Evolutionary conservation across 2,113 vertebrate genomes (phyloP).

Genomic region (Spermophilus dauricus): DNA sequence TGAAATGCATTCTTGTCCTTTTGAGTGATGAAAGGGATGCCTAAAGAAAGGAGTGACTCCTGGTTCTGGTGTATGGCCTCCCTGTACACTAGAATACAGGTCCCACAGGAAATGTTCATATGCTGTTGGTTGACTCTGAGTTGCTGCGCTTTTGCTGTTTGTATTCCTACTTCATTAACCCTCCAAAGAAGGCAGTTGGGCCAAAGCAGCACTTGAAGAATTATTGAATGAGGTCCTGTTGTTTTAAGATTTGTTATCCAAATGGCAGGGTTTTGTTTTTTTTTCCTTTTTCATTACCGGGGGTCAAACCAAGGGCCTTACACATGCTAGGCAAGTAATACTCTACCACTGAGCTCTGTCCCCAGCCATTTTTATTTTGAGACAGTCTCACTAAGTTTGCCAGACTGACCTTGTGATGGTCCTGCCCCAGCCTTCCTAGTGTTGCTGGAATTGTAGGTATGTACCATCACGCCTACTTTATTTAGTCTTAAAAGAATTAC

Average conservation of each 20-base stretch:
- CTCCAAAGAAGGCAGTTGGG: background rate
- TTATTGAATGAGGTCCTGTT: background rate
- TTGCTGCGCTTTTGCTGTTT: background rate
- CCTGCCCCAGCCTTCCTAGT: background rate
- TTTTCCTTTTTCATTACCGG: background rate
- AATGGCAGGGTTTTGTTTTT: background rate
- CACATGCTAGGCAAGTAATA: no score
- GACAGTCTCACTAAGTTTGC: background rate
- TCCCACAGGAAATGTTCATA: background rate
- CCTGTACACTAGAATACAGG: no score
- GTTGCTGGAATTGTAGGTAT: background rate
- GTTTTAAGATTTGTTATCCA: background rate
- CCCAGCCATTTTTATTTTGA: no score
- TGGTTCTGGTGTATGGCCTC: background rate
- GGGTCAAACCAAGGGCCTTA: background rate
- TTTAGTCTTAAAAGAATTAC: background rate
- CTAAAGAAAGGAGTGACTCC: background rate
- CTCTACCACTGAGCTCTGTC: no score
- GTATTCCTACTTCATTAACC: background rate
- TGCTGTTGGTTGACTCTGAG: background rate
- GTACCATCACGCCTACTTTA: background rate
- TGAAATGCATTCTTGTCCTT: background rate
- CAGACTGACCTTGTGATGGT: background rate
- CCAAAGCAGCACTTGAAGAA: background rate
- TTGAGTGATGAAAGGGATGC: accelerated